These are phyloP conservation scores for Balaeniceps rex DNA, from an alignment of 2,113 vertebrate genomes.

Conservation along the genomic window DNA sequence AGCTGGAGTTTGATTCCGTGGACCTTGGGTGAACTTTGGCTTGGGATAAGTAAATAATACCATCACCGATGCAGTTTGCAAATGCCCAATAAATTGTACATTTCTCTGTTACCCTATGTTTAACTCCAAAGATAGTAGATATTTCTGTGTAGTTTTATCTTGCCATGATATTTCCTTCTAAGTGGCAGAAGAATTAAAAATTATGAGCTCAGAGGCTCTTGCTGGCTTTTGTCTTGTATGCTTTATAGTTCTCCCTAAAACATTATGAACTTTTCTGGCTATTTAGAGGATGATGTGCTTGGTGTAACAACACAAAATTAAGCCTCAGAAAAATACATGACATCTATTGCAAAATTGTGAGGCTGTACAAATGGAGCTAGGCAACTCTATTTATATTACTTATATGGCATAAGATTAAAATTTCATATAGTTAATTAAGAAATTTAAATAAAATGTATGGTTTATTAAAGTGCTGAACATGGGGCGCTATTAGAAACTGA, in stretches of 20 bases:
- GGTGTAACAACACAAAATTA: not conserved
- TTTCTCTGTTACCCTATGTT: not conserved
- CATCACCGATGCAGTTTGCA: not conserved
- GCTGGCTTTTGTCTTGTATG: not conserved
- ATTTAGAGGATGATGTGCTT: not conserved
- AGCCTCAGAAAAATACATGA: not conserved
- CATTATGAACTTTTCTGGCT: not conserved
- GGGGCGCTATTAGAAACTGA: not conserved
- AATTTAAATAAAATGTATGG: not conserved
- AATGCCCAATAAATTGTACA: not conserved
- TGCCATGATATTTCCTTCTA: not conserved
- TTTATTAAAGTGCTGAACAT: not conserved
- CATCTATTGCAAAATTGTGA: not conserved
- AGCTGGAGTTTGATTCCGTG: not conserved
- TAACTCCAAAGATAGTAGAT: not conserved
- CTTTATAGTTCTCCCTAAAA: not conserved
- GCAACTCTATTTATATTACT: fast-evolving
- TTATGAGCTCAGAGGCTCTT: not conserved
- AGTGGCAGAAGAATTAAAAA: not conserved
- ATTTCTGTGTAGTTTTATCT: not conserved
- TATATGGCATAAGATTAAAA: not conserved
- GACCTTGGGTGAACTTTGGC: not conserved
- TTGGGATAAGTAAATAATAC: not conserved
- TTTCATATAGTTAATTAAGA: not conserved
- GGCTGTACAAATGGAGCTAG: not conserved